phyloP scores from a whole-genome alignment of 2,113 vertebrate genomes.

The Narcine bancroftii region DNA sequence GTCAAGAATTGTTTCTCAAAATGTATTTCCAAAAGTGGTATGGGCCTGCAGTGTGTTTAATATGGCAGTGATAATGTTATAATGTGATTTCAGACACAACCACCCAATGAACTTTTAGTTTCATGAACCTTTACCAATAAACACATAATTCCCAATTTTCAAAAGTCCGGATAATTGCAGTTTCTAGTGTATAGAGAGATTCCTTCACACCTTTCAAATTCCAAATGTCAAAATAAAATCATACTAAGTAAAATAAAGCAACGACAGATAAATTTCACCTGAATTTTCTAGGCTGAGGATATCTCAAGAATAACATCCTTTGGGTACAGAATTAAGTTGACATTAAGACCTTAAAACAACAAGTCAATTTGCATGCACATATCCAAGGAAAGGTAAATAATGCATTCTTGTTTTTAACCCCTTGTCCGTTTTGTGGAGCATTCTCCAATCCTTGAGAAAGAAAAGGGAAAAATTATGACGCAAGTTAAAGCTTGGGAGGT shows the following conservation, averaged over 20 bases:
- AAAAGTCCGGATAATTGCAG: background rate
- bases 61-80: background rate
- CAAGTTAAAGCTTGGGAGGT: background rate
- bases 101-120: background rate
- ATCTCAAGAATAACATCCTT: background rate
- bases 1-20: background rate
- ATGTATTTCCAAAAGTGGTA: background rate
- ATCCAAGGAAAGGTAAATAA: background rate
- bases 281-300: background rate
- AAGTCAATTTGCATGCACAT: background rate
- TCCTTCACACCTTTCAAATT: background rate
- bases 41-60: background rate
- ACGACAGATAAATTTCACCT: background rate
- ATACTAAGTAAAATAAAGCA: background rate
- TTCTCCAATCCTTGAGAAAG: background rate
- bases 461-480: background rate
- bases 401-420: too few species aligned
- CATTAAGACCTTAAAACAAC: background rate
- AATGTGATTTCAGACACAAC: constrained; percentile 1
- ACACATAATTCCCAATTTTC: background rate
- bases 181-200: background rate
- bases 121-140: background rate
- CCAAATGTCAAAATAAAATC: background rate
- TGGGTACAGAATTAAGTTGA: too few species aligned
- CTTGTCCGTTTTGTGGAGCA: too few species aligned